Evolutionary conservation across 2,888 invertebrate genomes (phyloP).

Genomic region (Pyralis farinalis): DNA sequence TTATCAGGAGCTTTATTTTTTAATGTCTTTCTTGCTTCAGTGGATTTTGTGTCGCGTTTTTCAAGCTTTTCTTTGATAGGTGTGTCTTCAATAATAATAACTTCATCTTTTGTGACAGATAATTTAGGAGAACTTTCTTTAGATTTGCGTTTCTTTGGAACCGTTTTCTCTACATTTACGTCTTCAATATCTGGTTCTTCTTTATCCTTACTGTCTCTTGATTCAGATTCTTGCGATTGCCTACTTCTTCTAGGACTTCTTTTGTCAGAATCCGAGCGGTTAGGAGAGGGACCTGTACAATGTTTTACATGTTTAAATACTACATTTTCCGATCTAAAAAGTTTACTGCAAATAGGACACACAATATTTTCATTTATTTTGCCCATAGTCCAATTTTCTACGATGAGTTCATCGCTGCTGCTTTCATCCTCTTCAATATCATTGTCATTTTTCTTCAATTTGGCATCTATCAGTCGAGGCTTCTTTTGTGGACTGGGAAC

Average conservation of each 20-base stretch:
- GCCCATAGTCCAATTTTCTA: conserved; percentile 77
- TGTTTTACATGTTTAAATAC: conserved; percentile 78
- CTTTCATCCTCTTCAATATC: conserved; percentile 46
- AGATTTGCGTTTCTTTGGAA: conserved; percentile 44
- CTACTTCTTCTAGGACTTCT: conserved; percentile 47
- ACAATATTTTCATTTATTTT: conserved; percentile 76
- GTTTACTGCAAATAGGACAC: conserved; percentile 72
- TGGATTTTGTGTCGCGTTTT: conserved; percentile 32
- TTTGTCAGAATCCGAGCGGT: conserved; percentile 63
- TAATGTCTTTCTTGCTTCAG: conserved; percentile 32
- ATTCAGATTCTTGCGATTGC: conserved; percentile 50
- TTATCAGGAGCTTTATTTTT: conserved; percentile 34
- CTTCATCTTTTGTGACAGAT: conserved; percentile 38
- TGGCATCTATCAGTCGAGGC: conserved; percentile 51
- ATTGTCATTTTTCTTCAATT: conserved; percentile 33
- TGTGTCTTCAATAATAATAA: conserved; percentile 56
- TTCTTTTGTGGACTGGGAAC: conserved; percentile 58
- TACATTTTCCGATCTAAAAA: conserved; percentile 74
- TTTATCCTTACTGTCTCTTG: conserved; percentile 45
- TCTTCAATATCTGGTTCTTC: conserved; percentile 48
- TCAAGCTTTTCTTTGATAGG: conserved; percentile 38
- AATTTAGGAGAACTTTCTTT: conserved; percentile 40
- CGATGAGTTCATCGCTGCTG: conserved; percentile 47
- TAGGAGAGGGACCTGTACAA: conserved; percentile 72
- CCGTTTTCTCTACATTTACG: conserved; percentile 23